Evolutionary conservation across 2,888 invertebrate species (phyloP), one percentile per base, ranked within the genome.

Genomic region (Leucophenga montana): DNA sequence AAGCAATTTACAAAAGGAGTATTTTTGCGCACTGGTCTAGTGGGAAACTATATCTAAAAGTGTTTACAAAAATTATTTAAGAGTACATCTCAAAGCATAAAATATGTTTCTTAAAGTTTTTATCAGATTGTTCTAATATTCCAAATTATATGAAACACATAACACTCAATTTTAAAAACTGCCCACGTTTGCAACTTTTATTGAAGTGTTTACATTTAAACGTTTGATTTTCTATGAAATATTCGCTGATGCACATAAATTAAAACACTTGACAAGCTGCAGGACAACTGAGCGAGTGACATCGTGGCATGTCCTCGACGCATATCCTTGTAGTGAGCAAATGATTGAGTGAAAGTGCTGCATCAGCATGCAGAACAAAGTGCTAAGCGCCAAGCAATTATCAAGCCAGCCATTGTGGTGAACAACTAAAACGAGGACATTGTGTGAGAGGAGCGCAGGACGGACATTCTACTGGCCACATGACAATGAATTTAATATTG

Each of bases 351-450:
- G 33, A 16, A 61, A 39, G 16, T 6, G 44, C 27, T 61, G 39
- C 27, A 61, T 61, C 61, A 39, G 20, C 61, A 61, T 44, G 18
- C 22, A 50, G 3, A 14, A 14, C 48, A 46, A 20, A 44, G 22
- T 72, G 83, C 14, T 22, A 64, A 64, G 72, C 70, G 71, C 68
- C 78, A 74, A 80, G 78, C 79, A 82, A 81, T 81, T 82, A 82
- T 78, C 76, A 74, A 73, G 65, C 72, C 72, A 78, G 72, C 69
- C 22, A 69, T 74, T 74, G 70, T 39, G 39, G 71, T 46, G 73
- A 57, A 69, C 27, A 59, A 53, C 48, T 67, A 65, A 59, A 53
- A 70, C 3, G 46, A 62, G 8, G 9, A 39, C 5, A 11, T 11
- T 5, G 11, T 5, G 39, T 1, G 39, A 39, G 54, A 11, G 20